Evolutionary conservation across 2,888 invertebrate genomes (phyloP), one percentile per base, ranked within the genome.

Genomic region (Gastrophysa polygoni): DNA sequence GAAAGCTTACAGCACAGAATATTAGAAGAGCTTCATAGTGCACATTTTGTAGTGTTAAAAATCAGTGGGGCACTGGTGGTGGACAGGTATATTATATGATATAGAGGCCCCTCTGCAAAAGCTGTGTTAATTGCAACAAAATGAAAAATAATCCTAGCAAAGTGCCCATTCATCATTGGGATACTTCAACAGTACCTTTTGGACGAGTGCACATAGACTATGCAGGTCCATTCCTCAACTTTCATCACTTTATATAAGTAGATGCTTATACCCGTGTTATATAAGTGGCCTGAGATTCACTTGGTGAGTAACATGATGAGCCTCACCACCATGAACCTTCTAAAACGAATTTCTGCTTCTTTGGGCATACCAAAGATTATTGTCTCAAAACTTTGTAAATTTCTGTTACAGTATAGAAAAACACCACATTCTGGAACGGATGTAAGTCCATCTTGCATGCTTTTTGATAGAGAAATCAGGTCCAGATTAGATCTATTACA

Each of bases 111-210:
- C 16, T 49, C n/a, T n/a, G 34, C 16, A 65, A 59, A 28, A 59
- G 57, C 47, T 61, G 61, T 55, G 10, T 11, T 20, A 10, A 50
- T 14, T 65, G 61, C 21, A 54, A 59, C 28, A 28, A 28, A 47
- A 21, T 44, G 1, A 54, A 50, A 54, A 61, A 61, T 43, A 57
- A 55, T 4, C 43, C 55, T 8, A 18, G 7, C 69, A 1, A 76
- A 74, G 67, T 67, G 21, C 70, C 68, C 46, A 60, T 61, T 20
- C 74, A 80, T 68, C 75, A 76, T 10, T 63, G 66, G 32, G 79
- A 81, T 60, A 24, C 24, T 5, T 7, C 24, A 24, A 24, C 24
- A 24, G 7, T 24, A 7, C 4, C 24, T 7, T 24, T 24, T 24
- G 24, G 7, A 24, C 3, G 24, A 24, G 24, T 24, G 24, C 24